Conservation (phyloP, 2,888 invertebrate species). For the Tupiocoris notatus region DNA sequence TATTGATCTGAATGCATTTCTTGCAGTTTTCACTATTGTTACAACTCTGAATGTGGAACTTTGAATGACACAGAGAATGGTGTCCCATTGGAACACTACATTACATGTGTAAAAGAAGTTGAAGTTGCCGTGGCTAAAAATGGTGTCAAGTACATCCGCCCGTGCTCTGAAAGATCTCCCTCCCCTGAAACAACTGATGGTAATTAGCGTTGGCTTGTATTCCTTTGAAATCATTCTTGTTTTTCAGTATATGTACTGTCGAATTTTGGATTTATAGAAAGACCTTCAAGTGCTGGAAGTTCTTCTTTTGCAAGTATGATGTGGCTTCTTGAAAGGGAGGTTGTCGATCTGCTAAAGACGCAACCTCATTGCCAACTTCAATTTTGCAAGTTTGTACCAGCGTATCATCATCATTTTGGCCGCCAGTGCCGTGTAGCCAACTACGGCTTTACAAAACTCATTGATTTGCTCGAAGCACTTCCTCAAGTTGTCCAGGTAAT, state of each 20-base stretch:
- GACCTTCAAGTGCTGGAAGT: constrained; percentile 55
- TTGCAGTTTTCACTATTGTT: constrained; percentile 75
- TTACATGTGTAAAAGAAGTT: constrained; percentile 78
- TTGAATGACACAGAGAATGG: constrained; percentile 67
- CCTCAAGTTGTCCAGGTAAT: constrained; percentile 78
- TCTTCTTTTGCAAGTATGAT: constrained; percentile 70
- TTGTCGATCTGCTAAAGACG: constrained; percentile 79
- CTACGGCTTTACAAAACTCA: constrained; percentile 91
- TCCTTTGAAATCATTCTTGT: neutral
- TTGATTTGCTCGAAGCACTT: constrained; percentile 86
- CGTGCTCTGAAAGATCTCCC: neutral
- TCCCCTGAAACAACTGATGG: constrained; percentile 17
- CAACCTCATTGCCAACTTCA: constrained; percentile 79
- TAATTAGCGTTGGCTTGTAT: neutral
- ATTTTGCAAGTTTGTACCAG: constrained; percentile 84
- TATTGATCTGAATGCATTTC: neutral
- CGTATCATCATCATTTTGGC: constrained; percentile 95
- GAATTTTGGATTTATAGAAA: constrained; percentile 9
- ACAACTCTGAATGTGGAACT: constrained; percentile 68
- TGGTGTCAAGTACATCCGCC: constrained; percentile 19
- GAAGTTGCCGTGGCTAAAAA: constrained; percentile 13
- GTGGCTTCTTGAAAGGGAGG: constrained; percentile 74
- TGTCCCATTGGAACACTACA: constrained; percentile 84
- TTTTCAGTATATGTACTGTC: neutral
- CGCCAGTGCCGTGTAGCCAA: constrained; percentile 93